Base-by-base conservation (phyloP, 2,888 invertebrate genomes). In the Parnassius mnemosyne region DNA sequence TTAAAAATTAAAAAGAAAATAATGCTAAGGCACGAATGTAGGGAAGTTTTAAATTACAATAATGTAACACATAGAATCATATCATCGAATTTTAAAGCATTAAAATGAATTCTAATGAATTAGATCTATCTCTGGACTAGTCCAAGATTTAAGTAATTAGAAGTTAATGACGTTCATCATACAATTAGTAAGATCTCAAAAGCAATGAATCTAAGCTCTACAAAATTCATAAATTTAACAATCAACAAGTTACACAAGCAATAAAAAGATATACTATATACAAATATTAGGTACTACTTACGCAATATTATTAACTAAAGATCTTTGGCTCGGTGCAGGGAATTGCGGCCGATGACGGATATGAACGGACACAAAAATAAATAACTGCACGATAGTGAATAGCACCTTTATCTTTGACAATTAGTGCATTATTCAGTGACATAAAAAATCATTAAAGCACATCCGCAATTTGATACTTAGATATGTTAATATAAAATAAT, bases 301-400 rank as follows among this genome's bases (percentile, higher is more conserved):
- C 47, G 25, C 53, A 58, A 51, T 11, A 53, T 62, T 65, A 65
- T 56, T 13, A 67, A 62, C 60, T 64, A 68, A 64, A 65, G 52
- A 68, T 73, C 73, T 73, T 73, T 73, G 71, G 73, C 66, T 68
- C 66, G 65, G 61, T 66, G 69, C 57, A 42, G 34, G 63, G 68
- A 66, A 65, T 67, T 65, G 50, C 44, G 55, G 52, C 34, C 52
- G 16, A 20, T 10, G 10, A 50, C 16, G 16, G 10, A 16, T 16
- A 16, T 50, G 12, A 49, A 10, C 44, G 9, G 44, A 44, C 3
- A 34, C 34, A 7, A 34, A 34, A 34, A 7, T 3, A 34, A 7
- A 34, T 34, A 34, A 34, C 7, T 34, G 34, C 34, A 34, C 7
- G 34, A 34, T 7, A 34, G 34, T 34, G 34, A 34, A 34, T 34